Percentiles rank a stretch among this genome's conserved stretches.
Conservation (phyloP, 1,140 invertebrate species). For the Venturia canescens region DNA sequence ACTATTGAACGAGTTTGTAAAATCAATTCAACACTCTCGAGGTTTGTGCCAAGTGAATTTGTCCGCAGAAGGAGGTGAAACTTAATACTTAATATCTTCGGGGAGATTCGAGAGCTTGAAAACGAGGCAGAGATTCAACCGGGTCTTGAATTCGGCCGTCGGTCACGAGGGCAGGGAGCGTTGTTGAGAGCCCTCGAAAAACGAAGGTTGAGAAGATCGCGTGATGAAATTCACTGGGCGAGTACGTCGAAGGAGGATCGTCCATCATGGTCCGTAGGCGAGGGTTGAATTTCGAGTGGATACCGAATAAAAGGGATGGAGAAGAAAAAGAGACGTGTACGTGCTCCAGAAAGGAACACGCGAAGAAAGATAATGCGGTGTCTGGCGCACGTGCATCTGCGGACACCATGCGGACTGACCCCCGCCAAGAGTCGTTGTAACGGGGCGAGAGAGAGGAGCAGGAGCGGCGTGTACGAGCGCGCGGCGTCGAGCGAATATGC, state of each 20-base stretch:
- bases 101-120: no score
- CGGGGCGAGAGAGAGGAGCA: not conserved
- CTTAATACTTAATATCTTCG: no score
- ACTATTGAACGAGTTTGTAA: no score
- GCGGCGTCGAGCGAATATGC: not conserved
- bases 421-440: not conserved
- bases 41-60: no score
- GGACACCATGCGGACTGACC: not conserved
- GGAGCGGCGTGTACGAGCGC: no score
- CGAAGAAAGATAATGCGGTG: slow-evolving; percentile 40
- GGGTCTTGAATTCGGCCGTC: no score
- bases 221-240: slow-evolving; percentile 46
- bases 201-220: slow-evolving; percentile 11
- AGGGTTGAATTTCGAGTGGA: not conserved
- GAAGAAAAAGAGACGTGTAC: not conserved
- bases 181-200: not conserved
- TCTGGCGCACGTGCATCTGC: slow-evolving; percentile 22
- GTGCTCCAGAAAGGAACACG: slow-evolving; percentile 41
- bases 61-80: no score
- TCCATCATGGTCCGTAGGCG: not conserved
- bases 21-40: no score
- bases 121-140: no score
- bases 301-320: not conserved
- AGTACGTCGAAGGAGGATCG: not conserved
- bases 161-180: no score